Conservation (phyloP, 2,113 vertebrate species). For the Falco punctatus region DNA sequence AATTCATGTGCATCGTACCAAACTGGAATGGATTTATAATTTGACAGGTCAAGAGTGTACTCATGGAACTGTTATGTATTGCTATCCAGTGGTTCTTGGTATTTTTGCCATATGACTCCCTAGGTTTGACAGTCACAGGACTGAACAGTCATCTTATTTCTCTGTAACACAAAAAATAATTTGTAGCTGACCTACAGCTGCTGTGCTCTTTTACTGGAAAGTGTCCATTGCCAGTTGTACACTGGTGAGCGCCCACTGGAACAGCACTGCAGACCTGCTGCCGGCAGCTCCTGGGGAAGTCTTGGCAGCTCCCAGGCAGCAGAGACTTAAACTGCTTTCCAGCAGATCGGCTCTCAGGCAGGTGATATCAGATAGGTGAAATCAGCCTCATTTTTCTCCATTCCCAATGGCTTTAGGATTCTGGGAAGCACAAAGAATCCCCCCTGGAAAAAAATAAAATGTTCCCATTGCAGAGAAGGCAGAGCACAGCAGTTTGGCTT, state of each 20-base stretch:
- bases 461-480: background rate
- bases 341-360: background rate
- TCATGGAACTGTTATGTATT: slow-evolving; percentile 19
- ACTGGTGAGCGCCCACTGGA: background rate
- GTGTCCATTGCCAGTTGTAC: background rate
- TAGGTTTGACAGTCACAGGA: background rate
- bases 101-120: background rate
- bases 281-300: background rate
- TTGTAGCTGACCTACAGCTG: background rate
- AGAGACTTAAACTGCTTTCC: background rate
- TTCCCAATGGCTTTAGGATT: background rate
- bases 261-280: background rate
- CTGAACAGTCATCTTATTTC: background rate
- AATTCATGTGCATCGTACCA: slow-evolving; percentile 35
- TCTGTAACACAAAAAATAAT: background rate
- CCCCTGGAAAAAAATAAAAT: background rate
- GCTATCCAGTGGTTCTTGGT: background rate
- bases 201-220: background rate
- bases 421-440: background rate
- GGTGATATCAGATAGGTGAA: background rate
- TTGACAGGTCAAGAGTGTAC: slow-evolving; percentile 43
- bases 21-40: slow-evolving; percentile 48
- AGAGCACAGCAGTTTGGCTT: background rate
- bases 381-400: background rate
- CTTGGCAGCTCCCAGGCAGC: background rate